Conservation (phyloP, 2,888 invertebrate genomes). For the Drosophila emarginata region DNA sequence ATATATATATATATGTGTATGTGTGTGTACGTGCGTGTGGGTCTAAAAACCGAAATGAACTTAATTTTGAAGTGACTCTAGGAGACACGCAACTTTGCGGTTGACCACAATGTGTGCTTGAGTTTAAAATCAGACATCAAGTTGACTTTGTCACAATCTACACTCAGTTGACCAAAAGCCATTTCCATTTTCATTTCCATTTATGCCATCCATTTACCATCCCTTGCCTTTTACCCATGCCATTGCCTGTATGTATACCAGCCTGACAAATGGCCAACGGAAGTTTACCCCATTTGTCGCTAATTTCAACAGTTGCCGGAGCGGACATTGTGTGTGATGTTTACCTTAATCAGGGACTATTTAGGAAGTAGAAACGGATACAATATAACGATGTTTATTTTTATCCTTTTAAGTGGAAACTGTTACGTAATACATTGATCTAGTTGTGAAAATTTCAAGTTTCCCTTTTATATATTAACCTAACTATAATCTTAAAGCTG, state of each 20-base stretch:
- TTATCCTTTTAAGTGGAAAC: not conserved
- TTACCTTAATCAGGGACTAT: conserved; percentile 5
- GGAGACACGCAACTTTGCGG: conserved; percentile 50
- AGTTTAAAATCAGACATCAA: conserved; percentile 27
- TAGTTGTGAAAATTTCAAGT: not conserved
- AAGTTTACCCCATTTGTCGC: conserved; percentile 64
- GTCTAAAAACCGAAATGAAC: conserved; percentile 39
- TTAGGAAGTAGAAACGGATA: not conserved
- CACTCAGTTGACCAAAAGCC: conserved; percentile 40
- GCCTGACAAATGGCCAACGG: conserved; percentile 53
- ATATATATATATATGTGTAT: not conserved
- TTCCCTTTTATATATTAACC: no score
- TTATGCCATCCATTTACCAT: not conserved
- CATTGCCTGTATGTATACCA: conserved; percentile 8
- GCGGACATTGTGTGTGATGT: conserved; percentile 12
- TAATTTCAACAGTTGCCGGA: conserved; percentile 51
- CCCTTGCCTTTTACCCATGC: not conserved
- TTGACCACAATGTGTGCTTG: conserved; percentile 57
- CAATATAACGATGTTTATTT: not conserved
- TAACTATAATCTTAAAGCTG: no score
- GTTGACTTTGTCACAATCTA: conserved; percentile 33
- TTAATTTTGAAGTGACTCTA: conserved; percentile 66
- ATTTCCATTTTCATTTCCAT: conserved; percentile 48
- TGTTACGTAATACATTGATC: not conserved
- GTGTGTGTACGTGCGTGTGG: conserved; percentile 23